Conservation (phyloP, 2,797 vertebrate genomes). For the Lycodopsis pacificus region DNA sequence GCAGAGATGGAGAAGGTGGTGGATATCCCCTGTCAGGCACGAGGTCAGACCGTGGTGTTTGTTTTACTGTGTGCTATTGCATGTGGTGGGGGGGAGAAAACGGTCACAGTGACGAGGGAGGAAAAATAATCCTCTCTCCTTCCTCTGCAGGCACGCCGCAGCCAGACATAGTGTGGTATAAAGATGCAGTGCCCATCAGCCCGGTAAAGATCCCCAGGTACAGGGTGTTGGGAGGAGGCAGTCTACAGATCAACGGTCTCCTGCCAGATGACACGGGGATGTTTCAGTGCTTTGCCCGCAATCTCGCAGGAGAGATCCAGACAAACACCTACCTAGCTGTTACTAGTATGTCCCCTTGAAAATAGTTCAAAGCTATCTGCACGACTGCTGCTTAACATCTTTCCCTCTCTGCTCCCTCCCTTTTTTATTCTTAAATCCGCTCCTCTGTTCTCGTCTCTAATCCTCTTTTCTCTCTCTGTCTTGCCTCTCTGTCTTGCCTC, state of each 20-base stretch:
- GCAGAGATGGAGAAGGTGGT: conserved; percentile 98
- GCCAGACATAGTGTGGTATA: conserved; percentile 95
- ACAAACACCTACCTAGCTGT: conserved; percentile 97
- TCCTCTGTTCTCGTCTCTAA: conserved; percentile 61
- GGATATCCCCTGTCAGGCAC: conserved; percentile 95
- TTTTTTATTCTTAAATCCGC: conserved; percentile 51
- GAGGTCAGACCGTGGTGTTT: conserved; percentile 76
- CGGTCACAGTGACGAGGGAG: conserved; percentile 10
- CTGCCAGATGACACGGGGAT: conserved; percentile 95
- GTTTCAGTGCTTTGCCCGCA: conserved; percentile 98
- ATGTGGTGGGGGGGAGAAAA: conserved; percentile 6
- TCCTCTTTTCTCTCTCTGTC: conserved; percentile 64
- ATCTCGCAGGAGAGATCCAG: conserved; percentile 93
- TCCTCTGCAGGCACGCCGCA: conserved; percentile 88
- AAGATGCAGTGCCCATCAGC: conserved; percentile 90
- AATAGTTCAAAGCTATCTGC: conserved; percentile 44
- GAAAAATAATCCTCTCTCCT: conserved; percentile 40
- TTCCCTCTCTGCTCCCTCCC: conserved; percentile 22
- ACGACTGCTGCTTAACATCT: conserved; percentile 42
- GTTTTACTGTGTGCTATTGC: conserved; percentile 8
- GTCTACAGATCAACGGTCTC: conserved; percentile 94
- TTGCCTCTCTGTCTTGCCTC: conserved; percentile 53
- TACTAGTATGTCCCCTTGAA: conserved; percentile 89
- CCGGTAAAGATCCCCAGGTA: conserved; percentile 90
- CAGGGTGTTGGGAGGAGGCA: conserved; percentile 89